Evolutionary conservation across 92 coral and sea anemone species (phyloP), one percentile per base, ranked within the genome.

Genomic region (Metridium senile): DNA sequence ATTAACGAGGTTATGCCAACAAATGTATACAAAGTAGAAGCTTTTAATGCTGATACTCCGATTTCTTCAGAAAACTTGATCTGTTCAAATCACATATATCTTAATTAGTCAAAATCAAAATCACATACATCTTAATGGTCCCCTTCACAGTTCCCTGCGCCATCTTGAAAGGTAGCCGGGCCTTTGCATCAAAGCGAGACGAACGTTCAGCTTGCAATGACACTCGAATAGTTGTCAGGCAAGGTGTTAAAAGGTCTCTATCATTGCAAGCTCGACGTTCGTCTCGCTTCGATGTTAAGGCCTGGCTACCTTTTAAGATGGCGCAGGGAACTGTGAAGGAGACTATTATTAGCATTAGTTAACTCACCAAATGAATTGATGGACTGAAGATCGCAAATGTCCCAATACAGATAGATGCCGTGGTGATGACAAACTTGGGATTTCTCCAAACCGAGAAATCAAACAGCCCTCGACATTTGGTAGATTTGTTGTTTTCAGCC

Each of bases 41-140:
- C 85, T 72, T 75, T 74, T 18, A 49, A 31, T 2, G 88, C 70
- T 11, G 92, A 26, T 11, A 88, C 9, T 39, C 86, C 83, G 29
- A 88, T 63, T 27, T 88, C 92, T 43, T 74, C 88, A 34, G 85
- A 67, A 71, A 77, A 80, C 69, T 88, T 88, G n/a, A 79, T 82
- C 92, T 88, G 86, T 32, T n/a, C 0, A 32, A 76, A 2, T 54
- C n/a, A 54, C 6, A 39, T 4, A 13, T 6, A 54, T n/a, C n/a
- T 10, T 54, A 54, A 20, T 54, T 54, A 9, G 25, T 54, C 25
- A 54, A 20, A 9, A 54, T 9, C 13, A 4, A 39, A 39, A 39
- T 4, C 49, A 6, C n/a, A 20, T 3, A 6, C 59, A 6, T 10
- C 25, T 54, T 19, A 54, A 54, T 9, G 4, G 59, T 2, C 59